phyloP scores from a whole-genome alignment of 2,113 vertebrate species.

The Acanthisitta chloris region DNA sequence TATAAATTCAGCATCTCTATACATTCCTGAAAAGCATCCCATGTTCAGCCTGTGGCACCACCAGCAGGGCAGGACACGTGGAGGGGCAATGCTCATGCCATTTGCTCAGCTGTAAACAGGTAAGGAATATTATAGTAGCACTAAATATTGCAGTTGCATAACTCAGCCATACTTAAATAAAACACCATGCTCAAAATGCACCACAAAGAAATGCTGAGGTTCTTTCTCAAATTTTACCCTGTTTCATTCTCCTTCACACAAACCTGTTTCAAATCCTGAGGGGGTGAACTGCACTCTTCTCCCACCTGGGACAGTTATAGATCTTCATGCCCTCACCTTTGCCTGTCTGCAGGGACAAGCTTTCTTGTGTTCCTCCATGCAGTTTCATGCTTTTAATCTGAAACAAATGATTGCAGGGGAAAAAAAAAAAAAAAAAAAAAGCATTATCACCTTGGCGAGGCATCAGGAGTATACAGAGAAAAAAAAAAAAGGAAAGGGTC shows the following conservation, averaged over 20 bases:
- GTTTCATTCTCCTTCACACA: slow-evolving; percentile 61
- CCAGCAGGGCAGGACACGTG: not conserved
- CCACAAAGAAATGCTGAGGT: not conserved
- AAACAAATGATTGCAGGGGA: slow-evolving; percentile 87
- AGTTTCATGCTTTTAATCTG: slow-evolving; percentile 87
- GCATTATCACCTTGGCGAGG: slow-evolving; percentile 78
- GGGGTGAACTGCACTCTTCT: slow-evolving; percentile 1
- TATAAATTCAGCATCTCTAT: slow-evolving; percentile 77
- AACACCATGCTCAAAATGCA: not conserved
- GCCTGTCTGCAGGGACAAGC: slow-evolving; percentile 47
- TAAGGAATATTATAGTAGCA: not conserved
- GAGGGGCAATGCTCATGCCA: not conserved
- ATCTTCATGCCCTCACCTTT: slow-evolving; percentile 74
- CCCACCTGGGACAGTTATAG: slow-evolving; percentile 73
- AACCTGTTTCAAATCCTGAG: slow-evolving; percentile 40
- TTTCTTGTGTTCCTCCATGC: slow-evolving; percentile 67
- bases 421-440: not conserved
- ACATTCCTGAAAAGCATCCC: slow-evolving; percentile 66
- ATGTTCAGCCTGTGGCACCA: not conserved
- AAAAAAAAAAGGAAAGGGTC: slow-evolving; percentile 83
- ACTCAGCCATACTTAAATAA: not conserved
- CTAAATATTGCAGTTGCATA: not conserved
- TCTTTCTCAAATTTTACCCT: slow-evolving; percentile 11
- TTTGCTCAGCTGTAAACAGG: not conserved
- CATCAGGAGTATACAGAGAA: slow-evolving; percentile 68